A percentile compares a stretch with the other conserved stretches of the same genome.
These are phyloP conservation scores for Diadophis punctatus DNA, from an alignment of 2,113 vertebrate genomes.

Conservation along the genomic window DNA sequence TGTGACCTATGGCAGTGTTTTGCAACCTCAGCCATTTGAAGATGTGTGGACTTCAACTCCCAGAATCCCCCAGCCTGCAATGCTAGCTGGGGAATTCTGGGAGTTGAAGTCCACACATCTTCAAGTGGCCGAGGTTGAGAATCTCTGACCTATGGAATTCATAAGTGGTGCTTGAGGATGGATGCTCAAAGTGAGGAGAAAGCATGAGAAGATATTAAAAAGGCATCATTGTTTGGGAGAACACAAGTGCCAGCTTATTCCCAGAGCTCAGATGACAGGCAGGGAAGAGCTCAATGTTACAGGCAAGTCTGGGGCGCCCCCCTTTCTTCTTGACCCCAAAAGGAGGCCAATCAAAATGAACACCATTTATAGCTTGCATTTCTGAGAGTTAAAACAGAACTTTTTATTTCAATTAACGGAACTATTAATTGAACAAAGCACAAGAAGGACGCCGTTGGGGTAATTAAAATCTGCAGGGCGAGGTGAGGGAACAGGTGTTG, in stretches of 20 bases:
- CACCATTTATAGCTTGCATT: neutral
- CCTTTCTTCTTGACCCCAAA: slow-evolving; percentile 11
- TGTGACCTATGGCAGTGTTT: slow-evolving; percentile 39
- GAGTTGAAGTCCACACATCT: neutral
- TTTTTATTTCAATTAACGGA: too few relatives aligned
- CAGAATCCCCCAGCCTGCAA: neutral
- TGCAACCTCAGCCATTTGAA: neutral
- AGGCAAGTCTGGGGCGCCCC: slow-evolving; percentile 32
- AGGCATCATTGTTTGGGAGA: slow-evolving; percentile 44
- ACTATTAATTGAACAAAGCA: neutral
- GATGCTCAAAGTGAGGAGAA: slow-evolving; percentile 63
- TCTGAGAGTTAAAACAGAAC: slow-evolving; percentile 6
- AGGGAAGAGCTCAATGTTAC: slow-evolving; percentile 41
- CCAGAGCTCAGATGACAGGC: slow-evolving; percentile 13
- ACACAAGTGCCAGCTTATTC: slow-evolving; percentile 54
- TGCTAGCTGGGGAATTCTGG: neutral
- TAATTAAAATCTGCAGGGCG: neutral
- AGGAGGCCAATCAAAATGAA: slow-evolving; percentile 38
- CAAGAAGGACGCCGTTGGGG: neutral
- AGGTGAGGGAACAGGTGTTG: neutral
- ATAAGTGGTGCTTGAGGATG: slow-evolving; percentile 53
- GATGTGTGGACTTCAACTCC: neutral
- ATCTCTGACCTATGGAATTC: slow-evolving; percentile 37
- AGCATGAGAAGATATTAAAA: slow-evolving; percentile 55
- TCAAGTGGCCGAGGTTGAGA: too few relatives aligned